phyloP scores from a whole-genome alignment of 2,113 vertebrate genomes.

The Numida meleagris region DNA sequence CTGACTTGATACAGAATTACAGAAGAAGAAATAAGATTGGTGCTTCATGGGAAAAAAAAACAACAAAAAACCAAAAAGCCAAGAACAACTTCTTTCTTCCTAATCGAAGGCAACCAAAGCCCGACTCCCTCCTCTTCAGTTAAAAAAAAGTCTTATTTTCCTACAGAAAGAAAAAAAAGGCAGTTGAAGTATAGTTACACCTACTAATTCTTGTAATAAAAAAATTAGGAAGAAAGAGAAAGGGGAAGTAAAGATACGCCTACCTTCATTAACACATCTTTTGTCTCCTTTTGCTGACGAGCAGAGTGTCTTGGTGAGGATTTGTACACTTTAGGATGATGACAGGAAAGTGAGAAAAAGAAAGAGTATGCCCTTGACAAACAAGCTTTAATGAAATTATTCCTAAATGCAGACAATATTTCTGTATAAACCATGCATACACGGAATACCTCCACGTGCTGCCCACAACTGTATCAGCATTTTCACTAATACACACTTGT shows the following conservation, averaged over 20 bases:
- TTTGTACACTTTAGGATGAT: constrained; percentile 9
- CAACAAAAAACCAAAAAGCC: too few relatives aligned
- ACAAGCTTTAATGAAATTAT: constrained; percentile 14
- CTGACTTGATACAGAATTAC: neutral
- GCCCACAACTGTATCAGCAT: constrained; percentile 16
- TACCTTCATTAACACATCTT: constrained; percentile 40
- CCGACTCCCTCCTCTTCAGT: neutral
- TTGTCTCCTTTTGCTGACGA: neutral
- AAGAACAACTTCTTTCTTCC: neutral
- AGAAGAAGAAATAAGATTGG: neutral
- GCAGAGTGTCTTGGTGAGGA: neutral
- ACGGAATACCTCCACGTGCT: neutral
- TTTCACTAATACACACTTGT: neutral
- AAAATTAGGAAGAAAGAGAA: neutral
- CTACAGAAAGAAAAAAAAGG: constrained; percentile 18
- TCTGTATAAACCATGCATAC: neutral
- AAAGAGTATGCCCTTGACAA: constrained; percentile 9
- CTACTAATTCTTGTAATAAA: neutral
- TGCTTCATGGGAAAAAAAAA: neutral
- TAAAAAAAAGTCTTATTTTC: neutral
- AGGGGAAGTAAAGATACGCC: neutral
- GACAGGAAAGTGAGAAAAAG: neutral
- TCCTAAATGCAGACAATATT: neutral
- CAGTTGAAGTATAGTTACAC: neutral
- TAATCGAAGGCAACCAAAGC: neutral